phyloP scores from a whole-genome alignment of 2,113 vertebrate species.

The Phasianus colchicus region DNA sequence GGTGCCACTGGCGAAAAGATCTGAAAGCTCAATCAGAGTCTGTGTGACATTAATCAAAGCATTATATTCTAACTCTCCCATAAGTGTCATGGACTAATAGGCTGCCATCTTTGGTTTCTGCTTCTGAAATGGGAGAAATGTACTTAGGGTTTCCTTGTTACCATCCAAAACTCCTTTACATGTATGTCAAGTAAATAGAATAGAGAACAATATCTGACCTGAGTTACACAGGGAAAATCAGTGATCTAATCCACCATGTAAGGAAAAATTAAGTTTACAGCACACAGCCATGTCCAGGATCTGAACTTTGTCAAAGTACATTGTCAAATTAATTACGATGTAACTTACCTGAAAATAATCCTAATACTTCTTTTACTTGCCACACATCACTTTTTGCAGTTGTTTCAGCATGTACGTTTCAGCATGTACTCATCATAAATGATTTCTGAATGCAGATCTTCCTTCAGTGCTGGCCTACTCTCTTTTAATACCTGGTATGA shows the following conservation, averaged over 20 bases:
- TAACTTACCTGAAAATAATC: not conserved
- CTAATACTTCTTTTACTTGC: not conserved
- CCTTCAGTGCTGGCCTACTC: not conserved
- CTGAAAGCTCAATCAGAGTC: not conserved
- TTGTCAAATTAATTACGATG: not conserved
- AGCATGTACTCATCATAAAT: not conserved
- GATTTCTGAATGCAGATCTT: not conserved
- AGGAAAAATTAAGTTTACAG: not conserved
- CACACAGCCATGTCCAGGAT: not conserved
- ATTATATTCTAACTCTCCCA: not conserved
- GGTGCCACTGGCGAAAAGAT: not conserved
- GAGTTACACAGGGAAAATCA: not conserved
- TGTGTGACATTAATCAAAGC: not conserved
- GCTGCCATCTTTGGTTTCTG: not conserved
- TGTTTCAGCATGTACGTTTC: not conserved
- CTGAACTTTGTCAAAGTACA: not conserved
- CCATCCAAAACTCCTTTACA: not conserved
- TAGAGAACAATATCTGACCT: not conserved
- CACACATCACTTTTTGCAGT: not conserved
- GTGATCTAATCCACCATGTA: not conserved
- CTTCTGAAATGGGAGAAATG: not conserved
- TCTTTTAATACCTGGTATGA: not conserved
- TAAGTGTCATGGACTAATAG: not conserved
- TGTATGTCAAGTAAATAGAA: not conserved
- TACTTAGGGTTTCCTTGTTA: fast-evolving